Evolutionary conservation across 2,113 vertebrate genomes (phyloP).

Genomic region (Ammodramus savannarum): DNA sequence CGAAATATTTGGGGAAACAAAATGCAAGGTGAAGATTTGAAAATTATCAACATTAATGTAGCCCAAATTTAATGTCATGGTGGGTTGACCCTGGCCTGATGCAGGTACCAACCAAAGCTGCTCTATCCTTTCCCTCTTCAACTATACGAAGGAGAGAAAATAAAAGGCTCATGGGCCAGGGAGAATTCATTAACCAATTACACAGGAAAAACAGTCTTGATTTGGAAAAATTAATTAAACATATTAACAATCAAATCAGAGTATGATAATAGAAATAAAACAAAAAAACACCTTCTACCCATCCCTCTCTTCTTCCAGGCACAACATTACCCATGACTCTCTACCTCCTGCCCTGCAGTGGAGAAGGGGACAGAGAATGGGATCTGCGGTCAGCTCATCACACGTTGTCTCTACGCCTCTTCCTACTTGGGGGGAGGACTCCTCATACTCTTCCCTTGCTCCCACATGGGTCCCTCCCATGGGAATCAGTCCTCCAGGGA

Average conservation of each 20-base stretch:
- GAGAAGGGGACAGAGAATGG: neutral
- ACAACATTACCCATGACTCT: neutral
- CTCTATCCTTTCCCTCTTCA: neutral
- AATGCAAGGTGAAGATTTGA: neutral
- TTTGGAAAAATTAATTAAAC: neutral
- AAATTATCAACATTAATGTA: neutral
- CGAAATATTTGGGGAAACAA: neutral
- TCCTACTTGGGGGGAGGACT: neutral
- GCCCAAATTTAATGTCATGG: neutral
- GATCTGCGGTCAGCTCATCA: neutral
- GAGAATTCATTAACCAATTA: neutral
- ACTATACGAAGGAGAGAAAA: neutral
- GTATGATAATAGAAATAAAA: neutral
- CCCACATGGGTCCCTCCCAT: neutral
- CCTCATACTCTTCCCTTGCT: neutral
- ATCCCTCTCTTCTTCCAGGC: neutral
- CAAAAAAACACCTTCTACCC: neutral
- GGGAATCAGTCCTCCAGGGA: neutral
- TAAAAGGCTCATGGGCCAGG: neutral
- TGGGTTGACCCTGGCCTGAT: neutral
- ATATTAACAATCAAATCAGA: neutral
- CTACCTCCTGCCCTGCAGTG: neutral
- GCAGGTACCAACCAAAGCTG: neutral
- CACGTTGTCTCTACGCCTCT: neutral
- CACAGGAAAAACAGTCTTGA: neutral